Evolutionary conservation across 2,888 invertebrate genomes (phyloP), one percentile per base, ranked within the genome.

Genomic region (Caradrina kadenii): DNA sequence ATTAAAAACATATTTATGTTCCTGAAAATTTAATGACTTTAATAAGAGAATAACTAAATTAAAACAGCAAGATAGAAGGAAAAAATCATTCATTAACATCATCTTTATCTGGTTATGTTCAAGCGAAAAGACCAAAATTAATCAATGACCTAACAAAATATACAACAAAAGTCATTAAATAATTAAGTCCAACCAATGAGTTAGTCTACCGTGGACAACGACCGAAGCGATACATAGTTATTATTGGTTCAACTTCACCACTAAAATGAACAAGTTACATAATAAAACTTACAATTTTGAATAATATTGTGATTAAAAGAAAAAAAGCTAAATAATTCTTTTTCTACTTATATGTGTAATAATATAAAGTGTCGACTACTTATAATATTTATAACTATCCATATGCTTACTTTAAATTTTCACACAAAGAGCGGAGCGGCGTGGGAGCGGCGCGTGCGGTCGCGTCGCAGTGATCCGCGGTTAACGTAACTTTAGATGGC

Each of bases 71-170:
- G 93, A 94, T 94, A 93, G 91, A 95, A 94, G 93, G 92, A 94
- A 94, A 70, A 70, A 94, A 93, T 90, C 89, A 92, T 92, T 93
- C 92, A 94, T 93, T 93, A 95, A 94, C 93, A 95, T 93, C 92
- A 92, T 94, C 91, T 94, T 92, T 88, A 91, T 93, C 92, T 90
- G 93, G 94, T 94, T 94, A 94, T 90, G 90, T 91, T 92, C 87
- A 88, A 96, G 93, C 93, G 90, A 93, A 91, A 92, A 89, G 94
- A 95, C 93, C 92, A 93, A 94, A 95, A 96, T 95, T 95, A 96
- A 95, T 94, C 93, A 96, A 96, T 95, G 96, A 96, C 96, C 95
- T 95, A 96, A 96, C 96, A 96, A 96, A 95, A 96, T 96, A 96
- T 96, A 96, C 96, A 96, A 96, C 96, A 96, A 96, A 95, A 95